These are phyloP conservation scores for Napeogenes sylphis DNA, from an alignment of 2,888 invertebrate genomes.

Conservation along the genomic window DNA sequence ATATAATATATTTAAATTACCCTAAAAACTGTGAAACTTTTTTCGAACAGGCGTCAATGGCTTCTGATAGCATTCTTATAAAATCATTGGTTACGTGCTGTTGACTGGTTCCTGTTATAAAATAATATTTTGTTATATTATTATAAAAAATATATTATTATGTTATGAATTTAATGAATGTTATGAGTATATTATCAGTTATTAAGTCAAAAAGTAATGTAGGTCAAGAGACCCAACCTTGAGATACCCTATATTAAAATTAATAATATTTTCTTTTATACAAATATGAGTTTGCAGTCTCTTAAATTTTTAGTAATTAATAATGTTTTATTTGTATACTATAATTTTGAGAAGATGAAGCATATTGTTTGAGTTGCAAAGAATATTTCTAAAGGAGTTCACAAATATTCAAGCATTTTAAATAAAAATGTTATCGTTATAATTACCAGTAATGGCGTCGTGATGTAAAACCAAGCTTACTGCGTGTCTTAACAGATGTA, in stretches of 20 bases:
- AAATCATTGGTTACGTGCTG: constrained; percentile 82
- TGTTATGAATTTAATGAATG: too few relatives aligned
- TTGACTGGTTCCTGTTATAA: constrained; percentile 71
- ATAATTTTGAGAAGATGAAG: too few relatives aligned
- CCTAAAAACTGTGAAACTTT: constrained; percentile 56
- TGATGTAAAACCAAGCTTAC: constrained; percentile 88
- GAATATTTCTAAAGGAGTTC: too few relatives aligned
- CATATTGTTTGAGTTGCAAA: too few relatives aligned
- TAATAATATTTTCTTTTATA: too few relatives aligned
- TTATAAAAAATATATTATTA: background rate
- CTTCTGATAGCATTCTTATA: constrained; percentile 73
- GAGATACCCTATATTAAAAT: background rate
- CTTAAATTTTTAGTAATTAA: too few relatives aligned
- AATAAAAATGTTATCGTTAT: background rate
- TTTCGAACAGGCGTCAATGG: constrained; percentile 63
- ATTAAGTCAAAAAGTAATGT: background rate
- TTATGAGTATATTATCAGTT: background rate
- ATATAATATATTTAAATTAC: constrained; percentile 35
- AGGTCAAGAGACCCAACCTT: background rate
- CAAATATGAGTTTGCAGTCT: too few relatives aligned
- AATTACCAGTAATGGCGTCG: constrained; percentile 88
- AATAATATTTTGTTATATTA: background rate
- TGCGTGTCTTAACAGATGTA: constrained; percentile 67
- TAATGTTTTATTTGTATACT: too few relatives aligned
- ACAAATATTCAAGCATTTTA: background rate